A percentile compares a stretch with the other conserved stretches of the same genome.
These are phyloP conservation scores for Takifugu bimaculatus DNA, from an alignment of 2,113 vertebrate genomes.

Conservation along the genomic window DNA sequence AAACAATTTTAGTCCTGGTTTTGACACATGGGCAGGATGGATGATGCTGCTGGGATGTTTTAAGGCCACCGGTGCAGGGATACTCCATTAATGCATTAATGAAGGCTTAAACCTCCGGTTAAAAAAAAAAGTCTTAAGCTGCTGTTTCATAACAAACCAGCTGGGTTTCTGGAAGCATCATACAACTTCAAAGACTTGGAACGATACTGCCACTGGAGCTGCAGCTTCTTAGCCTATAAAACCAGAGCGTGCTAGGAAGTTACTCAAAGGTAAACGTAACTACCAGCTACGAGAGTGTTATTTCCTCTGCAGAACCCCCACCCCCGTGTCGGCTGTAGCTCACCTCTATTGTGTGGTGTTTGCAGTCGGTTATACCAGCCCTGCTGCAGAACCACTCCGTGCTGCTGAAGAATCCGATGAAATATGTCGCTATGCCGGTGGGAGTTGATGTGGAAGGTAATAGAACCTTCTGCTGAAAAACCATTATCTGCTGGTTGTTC, in stretches of 20 bases:
- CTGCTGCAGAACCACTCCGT: slow-evolving; percentile 28
- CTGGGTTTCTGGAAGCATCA: slow-evolving; percentile 13
- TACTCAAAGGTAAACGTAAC: slow-evolving; percentile 20
- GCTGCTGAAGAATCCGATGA: slow-evolving; percentile 15
- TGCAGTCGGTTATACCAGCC: slow-evolving; percentile 22
- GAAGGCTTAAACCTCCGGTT: slow-evolving; percentile 32
- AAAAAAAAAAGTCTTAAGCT: slow-evolving; percentile 15
- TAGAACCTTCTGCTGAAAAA: slow-evolving; percentile 11
- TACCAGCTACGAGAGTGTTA: slow-evolving; percentile 1
- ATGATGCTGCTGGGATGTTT: slow-evolving; percentile 28
- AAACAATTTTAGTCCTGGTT: background rate
- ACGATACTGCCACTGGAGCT: background rate
- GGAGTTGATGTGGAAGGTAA: slow-evolving; percentile 20
- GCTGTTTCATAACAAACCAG: slow-evolving; percentile 49
- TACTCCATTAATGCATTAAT: slow-evolving; percentile 55
- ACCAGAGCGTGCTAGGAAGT: slow-evolving; percentile 8
- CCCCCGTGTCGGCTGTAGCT: slow-evolving; percentile 28
- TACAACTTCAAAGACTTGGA: background rate
- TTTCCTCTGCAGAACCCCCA: slow-evolving; percentile 5
- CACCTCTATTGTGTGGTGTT: slow-evolving; percentile 17
- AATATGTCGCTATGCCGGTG: slow-evolving; percentile 17
- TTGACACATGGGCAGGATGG: background rate
- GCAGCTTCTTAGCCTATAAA: background rate
- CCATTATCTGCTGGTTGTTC: slow-evolving; percentile 4
- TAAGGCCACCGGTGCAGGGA: slow-evolving; percentile 13